A percentile compares a stretch with the other conserved stretches of the same genome.
Evolutionary conservation across 2,113 vertebrate species (phyloP).

Genomic region (Campylomormyrus numenius): DNA sequence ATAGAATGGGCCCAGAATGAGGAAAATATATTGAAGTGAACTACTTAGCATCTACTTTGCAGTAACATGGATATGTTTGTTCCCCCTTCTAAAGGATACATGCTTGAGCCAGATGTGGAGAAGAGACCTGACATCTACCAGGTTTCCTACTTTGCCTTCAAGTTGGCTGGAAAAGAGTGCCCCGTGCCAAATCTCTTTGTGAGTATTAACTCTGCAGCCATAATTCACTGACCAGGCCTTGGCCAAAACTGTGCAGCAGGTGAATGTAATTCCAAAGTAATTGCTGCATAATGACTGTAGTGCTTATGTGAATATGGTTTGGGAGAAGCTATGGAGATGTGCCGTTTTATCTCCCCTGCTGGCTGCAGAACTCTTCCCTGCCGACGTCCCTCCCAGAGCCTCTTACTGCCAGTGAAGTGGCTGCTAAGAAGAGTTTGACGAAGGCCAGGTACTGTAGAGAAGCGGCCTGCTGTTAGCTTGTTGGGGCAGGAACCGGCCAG

Average conservation of each 20-base stretch:
- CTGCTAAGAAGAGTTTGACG: slow-evolving; percentile 88
- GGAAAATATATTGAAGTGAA: not conserved
- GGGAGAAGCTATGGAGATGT: not conserved
- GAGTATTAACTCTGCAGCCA: slow-evolving; percentile 49
- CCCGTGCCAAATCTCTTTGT: slow-evolving; percentile 90
- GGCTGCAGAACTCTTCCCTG: slow-evolving; percentile 74
- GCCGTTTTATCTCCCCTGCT: slow-evolving; percentile 11
- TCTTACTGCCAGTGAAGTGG: slow-evolving; percentile 85
- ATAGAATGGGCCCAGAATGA: not conserved
- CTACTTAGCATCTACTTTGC: not conserved
- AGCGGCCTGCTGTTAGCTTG: not conserved
- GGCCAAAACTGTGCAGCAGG: not conserved
- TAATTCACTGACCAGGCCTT: not conserved
- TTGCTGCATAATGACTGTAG: not conserved
- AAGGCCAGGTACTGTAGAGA: slow-evolving; percentile 77
- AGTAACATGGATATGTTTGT: not conserved
- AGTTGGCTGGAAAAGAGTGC: slow-evolving; percentile 84
- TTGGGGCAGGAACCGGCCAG: not conserved
- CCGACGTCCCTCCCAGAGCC: slow-evolving; percentile 86
- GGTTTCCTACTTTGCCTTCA: slow-evolving; percentile 92
- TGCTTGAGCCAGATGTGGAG: slow-evolving; percentile 94
- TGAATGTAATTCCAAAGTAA: not conserved
- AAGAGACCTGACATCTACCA: slow-evolving; percentile 93
- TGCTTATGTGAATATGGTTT: not conserved
- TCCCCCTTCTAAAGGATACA: slow-evolving; percentile 68